A percentile compares a stretch with the other conserved stretches of the same genome.
Conservation (phyloP, 2,113 vertebrate species). For the Balaenoptera acutorostrata region DNA sequence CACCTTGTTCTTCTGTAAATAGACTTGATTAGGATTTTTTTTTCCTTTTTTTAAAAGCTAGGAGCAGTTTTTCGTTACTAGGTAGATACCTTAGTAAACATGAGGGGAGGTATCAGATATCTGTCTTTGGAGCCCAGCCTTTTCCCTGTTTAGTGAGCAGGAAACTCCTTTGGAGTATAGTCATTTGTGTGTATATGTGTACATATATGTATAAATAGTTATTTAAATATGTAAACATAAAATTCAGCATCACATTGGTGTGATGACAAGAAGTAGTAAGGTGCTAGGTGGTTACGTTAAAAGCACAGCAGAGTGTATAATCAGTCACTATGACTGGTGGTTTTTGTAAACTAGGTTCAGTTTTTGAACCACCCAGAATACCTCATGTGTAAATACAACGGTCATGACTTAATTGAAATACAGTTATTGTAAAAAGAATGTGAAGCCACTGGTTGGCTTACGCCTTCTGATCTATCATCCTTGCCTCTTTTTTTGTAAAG, state of each 20-base stretch:
- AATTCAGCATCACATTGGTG: conserved; percentile 64
- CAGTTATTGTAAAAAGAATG: conserved; percentile 80
- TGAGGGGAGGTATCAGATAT: conserved; percentile 50
- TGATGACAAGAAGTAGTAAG: conserved; percentile 60
- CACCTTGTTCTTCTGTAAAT: conserved; percentile 76
- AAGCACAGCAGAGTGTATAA: conserved; percentile 80
- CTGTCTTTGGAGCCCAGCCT: conserved; percentile 51
- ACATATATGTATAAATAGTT: conserved; percentile 38
- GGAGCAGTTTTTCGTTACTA: conserved; percentile 49
- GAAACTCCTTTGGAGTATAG: conserved; percentile 64
- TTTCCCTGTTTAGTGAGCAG: conserved; percentile 51
- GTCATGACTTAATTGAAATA: conserved; percentile 82
- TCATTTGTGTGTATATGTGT: conserved; percentile 67
- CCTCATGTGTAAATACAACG: conserved; percentile 87
- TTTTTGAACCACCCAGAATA: conserved; percentile 82
- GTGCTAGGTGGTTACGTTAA: conserved; percentile 69
- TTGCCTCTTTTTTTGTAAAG: conserved; percentile 86
- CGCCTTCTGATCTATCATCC: conserved; percentile 80
- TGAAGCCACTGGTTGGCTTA: conserved; percentile 89
- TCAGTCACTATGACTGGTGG: conserved; percentile 80
- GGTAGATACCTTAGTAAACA: conserved; percentile 37
- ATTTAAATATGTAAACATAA: conserved; percentile 57
- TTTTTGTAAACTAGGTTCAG: conserved; percentile 80
- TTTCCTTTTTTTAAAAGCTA: conserved; percentile 45
- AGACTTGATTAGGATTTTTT: conserved; percentile 45